phyloP scores from a whole-genome alignment of 2,888 invertebrate species.

The Tetrapedia diversipes region DNA sequence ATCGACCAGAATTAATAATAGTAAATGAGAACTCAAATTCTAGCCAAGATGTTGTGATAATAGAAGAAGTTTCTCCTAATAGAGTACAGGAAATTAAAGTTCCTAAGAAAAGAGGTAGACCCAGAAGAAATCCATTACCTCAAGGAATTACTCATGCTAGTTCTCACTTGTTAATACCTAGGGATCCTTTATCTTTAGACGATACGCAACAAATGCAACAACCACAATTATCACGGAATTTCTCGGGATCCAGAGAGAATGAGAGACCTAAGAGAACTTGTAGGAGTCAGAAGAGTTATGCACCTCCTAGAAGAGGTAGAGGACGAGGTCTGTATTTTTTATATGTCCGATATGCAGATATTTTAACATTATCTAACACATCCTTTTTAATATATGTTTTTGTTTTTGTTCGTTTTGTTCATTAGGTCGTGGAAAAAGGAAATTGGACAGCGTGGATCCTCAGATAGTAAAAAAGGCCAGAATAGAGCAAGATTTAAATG shows the following conservation, averaged over 20 bases:
- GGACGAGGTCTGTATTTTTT: slow-evolving; percentile 75
- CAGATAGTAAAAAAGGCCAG: slow-evolving; percentile 70
- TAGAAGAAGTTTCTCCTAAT: slow-evolving; percentile 78
- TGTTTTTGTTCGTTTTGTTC: not conserved
- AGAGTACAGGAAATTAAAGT: slow-evolving; percentile 74
- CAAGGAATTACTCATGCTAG: slow-evolving; percentile 46
- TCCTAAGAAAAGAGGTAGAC: slow-evolving; percentile 80
- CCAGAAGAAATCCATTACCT: slow-evolving; percentile 74
- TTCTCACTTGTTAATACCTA: slow-evolving; percentile 56
- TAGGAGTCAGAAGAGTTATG: slow-evolving; percentile 80
- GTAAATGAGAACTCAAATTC: slow-evolving; percentile 82
- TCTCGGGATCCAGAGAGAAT: slow-evolving; percentile 72
- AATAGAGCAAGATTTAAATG: slow-evolving; percentile 76
- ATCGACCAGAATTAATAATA: slow-evolving; percentile 80
- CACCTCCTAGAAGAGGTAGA: slow-evolving; percentile 80
- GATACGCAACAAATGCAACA: slow-evolving; percentile 60
- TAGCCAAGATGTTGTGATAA: slow-evolving; percentile 82
- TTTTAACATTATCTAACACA: not conserved
- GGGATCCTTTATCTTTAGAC: slow-evolving; percentile 78
- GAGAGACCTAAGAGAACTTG: slow-evolving; percentile 81
- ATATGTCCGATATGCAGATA: not conserved
- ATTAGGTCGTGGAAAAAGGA: slow-evolving; percentile 79
- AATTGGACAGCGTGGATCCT: slow-evolving; percentile 70
- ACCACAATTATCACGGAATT: slow-evolving; percentile 41
- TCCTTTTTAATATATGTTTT: not conserved